Evolutionary conservation across 2,113 vertebrate genomes (phyloP), one percentile per base, ranked within the genome.

Genomic region (Bos indicus): DNA sequence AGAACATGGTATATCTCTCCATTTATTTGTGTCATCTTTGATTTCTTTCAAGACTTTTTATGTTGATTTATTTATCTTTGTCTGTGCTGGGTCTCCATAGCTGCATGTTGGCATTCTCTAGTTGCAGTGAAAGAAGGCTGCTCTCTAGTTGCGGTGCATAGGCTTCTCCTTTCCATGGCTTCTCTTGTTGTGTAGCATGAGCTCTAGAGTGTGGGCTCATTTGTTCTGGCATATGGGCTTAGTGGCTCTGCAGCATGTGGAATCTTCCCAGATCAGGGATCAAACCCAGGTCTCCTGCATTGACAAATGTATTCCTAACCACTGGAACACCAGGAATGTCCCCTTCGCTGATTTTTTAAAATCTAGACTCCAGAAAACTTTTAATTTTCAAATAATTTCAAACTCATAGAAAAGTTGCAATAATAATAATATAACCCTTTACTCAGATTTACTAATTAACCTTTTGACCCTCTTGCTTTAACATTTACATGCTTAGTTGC

Each of bases 331-430:
- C 36, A 74, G 71, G 71, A 21, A 74, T 43, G 36, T 43, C 71
- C 21, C 36, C 12, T 6, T 77, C 5, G 3, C 36, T 74, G 21
- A 43, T 74, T 15, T 78, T 46, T 78, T 78, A 2, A 82, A 81
- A 81, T 26, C 51, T 80, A 78, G 52, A 51, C 40, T 64, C 48
- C 14, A 78, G 26, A 11, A 86, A 74, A 52, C 43, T 57, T 67
- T 60, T 96, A 81, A 78, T 36, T 52, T 94, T 40, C 60, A 92
- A 86, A 74, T 74, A 90, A 86, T 62, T 93, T 87, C 54, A 93
- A 93, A 93, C 19, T 46, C 57, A 54, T 8, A 52, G 28, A 74
- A 87, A 90, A 62, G 17, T 90, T 90, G 5, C 10, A 91, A 67
- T 59, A 80, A 48, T 46, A 46, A 56, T 84, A 88, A 33, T 56